Evolutionary conservation across 2,113 vertebrate species (phyloP), one percentile per base, ranked within the genome.

Genomic region (Grantiella picta): DNA sequence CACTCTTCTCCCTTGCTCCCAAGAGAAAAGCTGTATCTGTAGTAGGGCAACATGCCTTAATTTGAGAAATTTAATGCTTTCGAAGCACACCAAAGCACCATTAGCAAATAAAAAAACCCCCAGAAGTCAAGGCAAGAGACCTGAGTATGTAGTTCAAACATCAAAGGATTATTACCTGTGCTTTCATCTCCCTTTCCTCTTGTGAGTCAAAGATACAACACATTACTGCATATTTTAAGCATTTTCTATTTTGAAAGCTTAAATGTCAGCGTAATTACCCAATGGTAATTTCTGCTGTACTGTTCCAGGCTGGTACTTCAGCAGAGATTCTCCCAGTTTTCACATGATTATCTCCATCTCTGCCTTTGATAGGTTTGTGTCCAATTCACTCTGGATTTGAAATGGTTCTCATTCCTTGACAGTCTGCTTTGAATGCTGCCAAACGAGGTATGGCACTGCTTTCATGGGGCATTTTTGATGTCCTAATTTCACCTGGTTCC

Each of bases 131-230:
- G 91, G 56, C 64, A 70, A 45, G 59, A 92, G 85, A 82, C 35
- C 69, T 42, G 24, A 40, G 40, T 35, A 38, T 71, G 79, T 45
- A 92, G 82, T 84, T 90, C 69, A 54, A 80, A 81, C 80, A 92
- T 89, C 82, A 96, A 90, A 96, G 63, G 60, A 89, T 31, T 81
- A 86, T 81, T 92, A 92, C 72, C 65, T 40, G 50, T 1, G 25
- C 80, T 88, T 96, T 94, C 85, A 94, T 88, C 93, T 95, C 38
- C 42, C 35, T 94, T 95, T 54, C 80, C 90, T 89, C 90, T 89
- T 57, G 72, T 86, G 93, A 94, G 86, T 53, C 80, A 89, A 94
- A 92, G 61, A 82, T 82, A 94, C n/a, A 89, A 68, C 31, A 42
- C n/a, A 75, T 68, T 90, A 68, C 57, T 89, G 88, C 53, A 68